Evolutionary conservation across 2,888 invertebrate genomes (phyloP).

Genomic region (Eupithecia insigniata): DNA sequence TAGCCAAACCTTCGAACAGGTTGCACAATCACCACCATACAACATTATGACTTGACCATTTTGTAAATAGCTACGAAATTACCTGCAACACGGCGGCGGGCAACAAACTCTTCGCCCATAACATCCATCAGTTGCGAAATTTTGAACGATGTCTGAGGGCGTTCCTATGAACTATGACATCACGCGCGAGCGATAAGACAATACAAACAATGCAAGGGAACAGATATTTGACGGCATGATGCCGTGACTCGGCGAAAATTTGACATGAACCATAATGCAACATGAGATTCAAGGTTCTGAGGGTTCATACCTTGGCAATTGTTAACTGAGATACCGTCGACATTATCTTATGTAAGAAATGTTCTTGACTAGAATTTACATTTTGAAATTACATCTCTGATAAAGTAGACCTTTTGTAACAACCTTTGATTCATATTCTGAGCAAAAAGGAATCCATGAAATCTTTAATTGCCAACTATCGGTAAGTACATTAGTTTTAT

Average conservation of each 20-base stretch:
- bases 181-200: slow-evolving; percentile 66
- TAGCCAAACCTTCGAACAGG: slow-evolving; percentile 49
- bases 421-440: slow-evolving; percentile 34
- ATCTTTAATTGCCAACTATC: slow-evolving; percentile 42
- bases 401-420: slow-evolving; percentile 39
- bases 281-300: slow-evolving; percentile 61
- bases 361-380: slow-evolving; percentile 35
- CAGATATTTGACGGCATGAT: slow-evolving; percentile 67
- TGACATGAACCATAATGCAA: slow-evolving; percentile 73
- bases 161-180: slow-evolving; percentile 77
- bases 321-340: slow-evolving; percentile 33
- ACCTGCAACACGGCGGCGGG: slow-evolving; percentile 47
- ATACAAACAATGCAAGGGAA: slow-evolving; percentile 75
- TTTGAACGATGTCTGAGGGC: slow-evolving; percentile 57
- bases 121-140: slow-evolving; percentile 70
- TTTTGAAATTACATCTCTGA: slow-evolving; percentile 39
- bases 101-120: slow-evolving; percentile 48
- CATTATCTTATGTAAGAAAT: slow-evolving; percentile 42
- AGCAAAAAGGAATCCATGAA: slow-evolving; percentile 44
- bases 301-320: slow-evolving; percentile 42
- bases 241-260: slow-evolving; percentile 68
- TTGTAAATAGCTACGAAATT: slow-evolving; percentile 59
- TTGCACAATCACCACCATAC: slow-evolving; percentile 66
- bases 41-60: slow-evolving; percentile 63
- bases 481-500: slow-evolving; percentile 35